Percentiles rank a stretch among this genome's conserved stretches.
Evolutionary conservation across 2,113 vertebrate genomes (phyloP).

Genomic region (Taxidea taxus): DNA sequence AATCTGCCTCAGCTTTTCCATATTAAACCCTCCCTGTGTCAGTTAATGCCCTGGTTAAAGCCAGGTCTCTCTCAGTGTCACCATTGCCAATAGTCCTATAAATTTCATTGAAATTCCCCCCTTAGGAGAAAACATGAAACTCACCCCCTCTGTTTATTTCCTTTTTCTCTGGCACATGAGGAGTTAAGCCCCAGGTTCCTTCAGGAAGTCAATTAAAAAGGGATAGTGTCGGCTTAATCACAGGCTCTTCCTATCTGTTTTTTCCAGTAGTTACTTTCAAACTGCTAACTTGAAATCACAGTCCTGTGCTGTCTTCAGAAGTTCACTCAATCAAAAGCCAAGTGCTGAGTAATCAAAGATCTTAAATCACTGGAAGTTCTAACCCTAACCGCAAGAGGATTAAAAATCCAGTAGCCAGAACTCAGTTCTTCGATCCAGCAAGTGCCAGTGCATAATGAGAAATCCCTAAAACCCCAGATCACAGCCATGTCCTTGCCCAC

Average conservation of each 20-base stretch:
- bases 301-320: slow-evolving; percentile 90
- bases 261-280: slow-evolving; percentile 85
- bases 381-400: slow-evolving; percentile 96
- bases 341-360: slow-evolving; percentile 97
- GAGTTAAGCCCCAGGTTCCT: slow-evolving; percentile 77
- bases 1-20: neutral
- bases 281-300: slow-evolving; percentile 88
- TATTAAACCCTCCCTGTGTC: neutral
- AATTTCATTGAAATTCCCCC: neutral
- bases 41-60: neutral
- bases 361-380: slow-evolving; percentile 97
- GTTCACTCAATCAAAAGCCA: slow-evolving; percentile 96
- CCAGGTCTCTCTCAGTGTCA: neutral
- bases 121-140: neutral
- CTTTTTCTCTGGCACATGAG: slow-evolving; percentile 46
- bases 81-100: too few relatives aligned
- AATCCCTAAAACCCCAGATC: slow-evolving; percentile 97
- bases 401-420: slow-evolving; percentile 99
- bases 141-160: neutral
- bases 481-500: slow-evolving; percentile 90
- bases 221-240: slow-evolving; percentile 82
- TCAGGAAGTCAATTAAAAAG: slow-evolving; percentile 85
- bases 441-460: slow-evolving; percentile 93
- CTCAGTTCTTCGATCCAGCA: slow-evolving; percentile 93
- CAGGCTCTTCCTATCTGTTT: slow-evolving; percentile 83